phyloP scores from a whole-genome alignment of 1,140 invertebrate genomes.

The Hesperophylax magnus region DNA sequence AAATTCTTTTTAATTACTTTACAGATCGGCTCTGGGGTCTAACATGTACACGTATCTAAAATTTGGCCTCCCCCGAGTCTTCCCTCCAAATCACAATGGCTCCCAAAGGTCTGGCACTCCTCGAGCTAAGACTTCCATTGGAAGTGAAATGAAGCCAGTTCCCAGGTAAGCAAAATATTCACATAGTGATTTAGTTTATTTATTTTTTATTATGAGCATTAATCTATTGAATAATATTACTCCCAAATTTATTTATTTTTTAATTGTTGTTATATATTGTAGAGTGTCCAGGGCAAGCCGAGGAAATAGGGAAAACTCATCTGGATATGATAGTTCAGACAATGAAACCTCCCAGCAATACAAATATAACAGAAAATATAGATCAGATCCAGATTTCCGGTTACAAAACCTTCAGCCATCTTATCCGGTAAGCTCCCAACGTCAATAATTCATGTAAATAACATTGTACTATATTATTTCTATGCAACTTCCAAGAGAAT shows the following conservation, averaged over 20 bases:
- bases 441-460: too few relatives aligned
- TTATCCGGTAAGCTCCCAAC: slow-evolving; percentile 65
- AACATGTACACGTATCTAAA: slow-evolving; percentile 95
- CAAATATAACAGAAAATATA: slow-evolving; percentile 77
- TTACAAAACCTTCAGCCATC: slow-evolving; percentile 73
- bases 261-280: not conserved
- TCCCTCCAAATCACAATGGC: slow-evolving; percentile 82
- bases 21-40: slow-evolving; percentile 83
- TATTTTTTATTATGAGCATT: not conserved
- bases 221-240: not conserved
- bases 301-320: slow-evolving; percentile 74
- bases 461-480: too few relatives aligned
- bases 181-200: not conserved
- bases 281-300: slow-evolving; percentile 68
- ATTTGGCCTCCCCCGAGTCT: slow-evolving; percentile 91
- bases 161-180: slow-evolving; percentile 61
- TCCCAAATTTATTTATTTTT: too few relatives aligned
- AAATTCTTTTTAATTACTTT: not conserved
- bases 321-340: slow-evolving; percentile 89
- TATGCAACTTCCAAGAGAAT: too few relatives aligned
- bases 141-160: slow-evolving; percentile 69
- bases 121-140: slow-evolving; percentile 69
- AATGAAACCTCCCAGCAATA: slow-evolving; percentile 77
- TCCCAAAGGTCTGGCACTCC: slow-evolving; percentile 75
- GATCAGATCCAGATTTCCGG: slow-evolving; percentile 87